phyloP scores from a whole-genome alignment of 2,797 vertebrate genomes.

The Alosa sapidissima region DNA sequence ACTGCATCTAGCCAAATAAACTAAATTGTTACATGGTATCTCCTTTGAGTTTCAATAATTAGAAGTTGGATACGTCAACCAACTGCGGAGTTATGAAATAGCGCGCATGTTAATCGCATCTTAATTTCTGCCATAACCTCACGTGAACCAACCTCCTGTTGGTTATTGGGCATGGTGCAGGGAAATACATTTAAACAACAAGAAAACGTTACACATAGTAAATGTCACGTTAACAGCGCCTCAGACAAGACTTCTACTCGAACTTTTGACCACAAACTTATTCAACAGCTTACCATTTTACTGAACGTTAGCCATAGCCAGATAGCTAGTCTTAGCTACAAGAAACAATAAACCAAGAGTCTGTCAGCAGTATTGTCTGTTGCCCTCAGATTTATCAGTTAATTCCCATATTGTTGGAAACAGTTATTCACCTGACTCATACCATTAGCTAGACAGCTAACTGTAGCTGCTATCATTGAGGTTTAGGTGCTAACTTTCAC shows the following conservation, averaged over 20 bases:
- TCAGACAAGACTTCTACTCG: not conserved
- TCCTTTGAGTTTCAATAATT: not conserved
- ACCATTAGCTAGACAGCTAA: constrained; percentile 21
- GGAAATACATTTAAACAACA: not conserved
- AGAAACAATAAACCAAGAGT: not conserved
- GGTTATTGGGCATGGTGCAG: not conserved
- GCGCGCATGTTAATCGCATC: not conserved
- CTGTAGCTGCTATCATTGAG: constrained; percentile 30
- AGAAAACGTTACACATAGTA: too few relatives aligned
- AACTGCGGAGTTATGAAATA: not conserved
- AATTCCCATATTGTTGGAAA: not conserved
- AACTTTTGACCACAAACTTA: not conserved
- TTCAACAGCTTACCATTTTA: not conserved
- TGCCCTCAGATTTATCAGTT: not conserved
- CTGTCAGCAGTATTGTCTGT: not conserved
- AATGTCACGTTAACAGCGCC: not conserved
- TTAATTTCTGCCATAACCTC: not conserved
- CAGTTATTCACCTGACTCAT: not conserved
- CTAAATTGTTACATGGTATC: not conserved
- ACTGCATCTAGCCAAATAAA: not conserved
- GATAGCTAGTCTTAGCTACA: not conserved
- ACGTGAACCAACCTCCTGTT: not conserved
- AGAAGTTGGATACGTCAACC: not conserved
- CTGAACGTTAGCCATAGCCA: not conserved
- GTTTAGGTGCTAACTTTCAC: not conserved